These are phyloP conservation scores for Pterois miles DNA, from an alignment of 2,797 vertebrate species.

Conservation along the genomic window DNA sequence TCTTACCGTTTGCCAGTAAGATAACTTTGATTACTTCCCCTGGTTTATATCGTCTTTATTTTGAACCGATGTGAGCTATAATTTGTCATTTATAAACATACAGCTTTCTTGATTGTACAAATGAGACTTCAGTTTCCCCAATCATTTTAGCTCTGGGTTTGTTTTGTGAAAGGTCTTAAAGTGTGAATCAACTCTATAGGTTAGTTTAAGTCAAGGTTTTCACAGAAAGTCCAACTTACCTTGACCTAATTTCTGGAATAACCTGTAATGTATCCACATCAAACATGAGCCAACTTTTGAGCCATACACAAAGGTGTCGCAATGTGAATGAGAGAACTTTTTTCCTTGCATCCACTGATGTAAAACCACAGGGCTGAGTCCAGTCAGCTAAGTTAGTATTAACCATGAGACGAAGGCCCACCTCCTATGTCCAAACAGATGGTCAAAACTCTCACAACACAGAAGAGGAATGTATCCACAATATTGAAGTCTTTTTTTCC, in stretches of 20 bases:
- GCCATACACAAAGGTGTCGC: not conserved
- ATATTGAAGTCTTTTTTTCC: not conserved
- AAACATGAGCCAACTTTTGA: not conserved
- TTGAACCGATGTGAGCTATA: not conserved
- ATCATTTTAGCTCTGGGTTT: not conserved
- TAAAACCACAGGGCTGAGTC: not conserved
- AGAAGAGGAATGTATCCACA: not conserved
- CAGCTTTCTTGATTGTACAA: not conserved
- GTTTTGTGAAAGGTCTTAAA: not conserved
- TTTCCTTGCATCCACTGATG: not conserved
- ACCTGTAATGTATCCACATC: not conserved
- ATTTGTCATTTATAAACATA: no score
- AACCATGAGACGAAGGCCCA: not conserved
- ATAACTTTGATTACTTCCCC: not conserved
- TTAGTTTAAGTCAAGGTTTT: not conserved
- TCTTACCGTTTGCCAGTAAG: no score
- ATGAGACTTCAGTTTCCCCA: not conserved
- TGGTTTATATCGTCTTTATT: not conserved
- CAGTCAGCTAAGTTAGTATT: not conserved
- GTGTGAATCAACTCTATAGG: not conserved
- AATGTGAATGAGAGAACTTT: not conserved
- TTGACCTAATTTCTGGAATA: not conserved
- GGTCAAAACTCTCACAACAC: not conserved
- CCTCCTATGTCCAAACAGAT: not conserved
- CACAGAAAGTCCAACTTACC: not conserved